A percentile compares a stretch with the other conserved stretches of the same genome.
These are phyloP conservation scores for Sceloporus tristichus DNA, from an alignment of 2,113 vertebrate genomes.

Conservation along the genomic window DNA sequence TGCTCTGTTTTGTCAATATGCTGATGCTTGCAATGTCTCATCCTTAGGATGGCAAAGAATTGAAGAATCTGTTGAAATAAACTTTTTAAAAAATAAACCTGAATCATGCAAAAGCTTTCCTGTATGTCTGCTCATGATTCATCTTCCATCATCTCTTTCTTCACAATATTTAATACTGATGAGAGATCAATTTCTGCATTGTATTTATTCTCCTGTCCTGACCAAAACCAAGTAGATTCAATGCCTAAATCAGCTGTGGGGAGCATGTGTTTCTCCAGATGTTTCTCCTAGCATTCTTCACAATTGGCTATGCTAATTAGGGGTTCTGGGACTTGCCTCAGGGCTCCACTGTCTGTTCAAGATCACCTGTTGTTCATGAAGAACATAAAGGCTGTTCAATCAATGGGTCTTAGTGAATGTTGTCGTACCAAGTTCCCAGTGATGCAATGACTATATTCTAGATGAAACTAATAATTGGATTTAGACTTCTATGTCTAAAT, in stretches of 20 bases:
- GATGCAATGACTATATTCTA: background rate
- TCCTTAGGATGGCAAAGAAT: background rate
- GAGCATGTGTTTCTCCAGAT: too few relatives aligned
- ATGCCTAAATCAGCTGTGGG: too few relatives aligned
- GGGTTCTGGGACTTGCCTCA: too few relatives aligned
- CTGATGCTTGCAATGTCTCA: conserved; percentile 14
- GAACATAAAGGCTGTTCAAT: background rate
- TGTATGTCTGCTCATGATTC: conserved; percentile 45
- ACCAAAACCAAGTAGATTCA: background rate
- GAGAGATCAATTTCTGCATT: background rate
- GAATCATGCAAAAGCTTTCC: conserved; percentile 24
- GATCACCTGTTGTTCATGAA: too few relatives aligned
- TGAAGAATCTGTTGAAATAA: background rate
- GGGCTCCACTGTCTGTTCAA: too few relatives aligned
- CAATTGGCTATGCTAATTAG: too few relatives aligned
- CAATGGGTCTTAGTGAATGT: background rate
- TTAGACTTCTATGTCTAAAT: background rate
- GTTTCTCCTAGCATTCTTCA: too few relatives aligned
- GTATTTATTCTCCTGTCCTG: background rate
- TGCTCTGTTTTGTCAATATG: conserved; percentile 21
- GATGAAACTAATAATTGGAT: too few relatives aligned
- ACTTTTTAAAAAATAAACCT: background rate
- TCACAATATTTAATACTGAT: conserved; percentile 71
- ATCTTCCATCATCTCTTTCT: conserved; percentile 51
- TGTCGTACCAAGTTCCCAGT: background rate